Evolutionary conservation across 2,113 vertebrate species (phyloP).

Genomic region (Neogobius melanostomus): DNA sequence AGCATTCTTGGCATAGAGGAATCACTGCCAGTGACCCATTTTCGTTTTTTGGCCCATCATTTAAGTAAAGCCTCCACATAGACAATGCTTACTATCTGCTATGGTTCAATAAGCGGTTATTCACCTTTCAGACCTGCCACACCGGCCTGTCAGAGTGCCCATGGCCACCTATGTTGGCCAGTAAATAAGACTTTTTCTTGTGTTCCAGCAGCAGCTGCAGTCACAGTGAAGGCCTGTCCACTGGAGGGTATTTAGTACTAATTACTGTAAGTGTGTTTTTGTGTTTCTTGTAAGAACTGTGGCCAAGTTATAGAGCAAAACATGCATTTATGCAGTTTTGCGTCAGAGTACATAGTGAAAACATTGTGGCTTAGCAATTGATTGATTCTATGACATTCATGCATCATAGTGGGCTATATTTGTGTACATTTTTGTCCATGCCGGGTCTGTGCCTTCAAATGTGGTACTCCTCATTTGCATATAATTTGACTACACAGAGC

Average conservation of each 20-base stretch:
- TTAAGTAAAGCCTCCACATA: constrained; percentile 33
- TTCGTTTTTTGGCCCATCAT: constrained; percentile 39
- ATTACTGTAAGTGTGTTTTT: neutral
- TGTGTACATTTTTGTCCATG: neutral
- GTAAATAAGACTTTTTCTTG: constrained; percentile 23
- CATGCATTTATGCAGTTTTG: neutral
- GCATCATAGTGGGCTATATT: no score
- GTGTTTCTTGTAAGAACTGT: neutral
- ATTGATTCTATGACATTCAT: no score
- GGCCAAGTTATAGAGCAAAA: neutral
- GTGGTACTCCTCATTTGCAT: constrained; percentile 20
- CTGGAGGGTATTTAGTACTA: neutral
- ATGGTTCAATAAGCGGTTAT: constrained; percentile 30
- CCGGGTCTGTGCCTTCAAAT: neutral
- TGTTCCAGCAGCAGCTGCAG: constrained; percentile 59
- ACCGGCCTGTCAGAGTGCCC: neutral
- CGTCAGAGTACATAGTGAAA: no score
- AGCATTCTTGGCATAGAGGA: constrained; percentile 59
- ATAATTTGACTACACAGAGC: constrained; percentile 38
- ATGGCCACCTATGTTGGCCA: constrained; percentile 27
- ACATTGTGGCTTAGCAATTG: no score
- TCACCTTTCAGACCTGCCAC: constrained; percentile 31
- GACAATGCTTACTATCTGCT: constrained; percentile 22
- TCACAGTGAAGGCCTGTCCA: constrained; percentile 20
- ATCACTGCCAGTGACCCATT: constrained; percentile 55